Evolutionary conservation across 1,140 invertebrate genomes (phyloP).

Genomic region (Vanessa atalanta): DNA sequence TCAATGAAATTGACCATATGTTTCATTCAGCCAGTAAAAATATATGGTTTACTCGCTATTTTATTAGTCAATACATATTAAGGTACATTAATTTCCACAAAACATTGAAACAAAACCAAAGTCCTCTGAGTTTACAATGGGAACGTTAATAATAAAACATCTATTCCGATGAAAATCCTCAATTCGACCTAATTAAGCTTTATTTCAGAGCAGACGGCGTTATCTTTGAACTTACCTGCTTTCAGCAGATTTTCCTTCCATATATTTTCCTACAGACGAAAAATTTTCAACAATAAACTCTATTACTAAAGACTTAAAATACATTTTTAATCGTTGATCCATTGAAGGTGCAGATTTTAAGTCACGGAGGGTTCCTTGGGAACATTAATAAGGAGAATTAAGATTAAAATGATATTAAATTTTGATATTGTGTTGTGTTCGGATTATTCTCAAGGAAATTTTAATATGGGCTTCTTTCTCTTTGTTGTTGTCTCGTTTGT

Average conservation of each 20-base stretch:
- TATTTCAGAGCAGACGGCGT: slow-evolving; percentile 56
- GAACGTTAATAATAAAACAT: slow-evolving; percentile 25
- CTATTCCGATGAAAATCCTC: slow-evolving; percentile 33
- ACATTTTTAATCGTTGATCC: slow-evolving; percentile 16
- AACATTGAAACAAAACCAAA: neutral
- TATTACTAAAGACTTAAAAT: slow-evolving; percentile 18
- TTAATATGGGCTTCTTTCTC: slow-evolving; percentile 72
- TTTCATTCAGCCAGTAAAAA: too few species aligned
- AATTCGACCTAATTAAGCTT: slow-evolving; percentile 65
- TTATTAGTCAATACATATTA: too few species aligned
- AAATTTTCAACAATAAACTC: slow-evolving; percentile 21
- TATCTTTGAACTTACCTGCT: slow-evolving; percentile 74
- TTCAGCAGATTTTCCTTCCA: slow-evolving; percentile 55
- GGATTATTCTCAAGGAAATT: slow-evolving; percentile 79
- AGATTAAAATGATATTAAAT: slow-evolving; percentile 81
- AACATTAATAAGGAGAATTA: slow-evolving; percentile 79
- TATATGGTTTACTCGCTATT: too few species aligned
- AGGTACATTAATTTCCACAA: neutral
- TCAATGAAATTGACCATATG: too few species aligned
- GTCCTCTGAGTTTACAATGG: neutral
- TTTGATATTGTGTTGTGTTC: slow-evolving; percentile 79
- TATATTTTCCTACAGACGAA: slow-evolving; percentile 44
- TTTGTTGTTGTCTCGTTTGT: slow-evolving; percentile 40
- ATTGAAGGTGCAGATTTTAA: slow-evolving; percentile 44
- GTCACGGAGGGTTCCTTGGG: slow-evolving; percentile 59